Percentiles rank a stretch among this genome's conserved stretches.
phyloP scores from a whole-genome alignment of 2,797 vertebrate genomes.

The Gymnothorax javanicus region DNA sequence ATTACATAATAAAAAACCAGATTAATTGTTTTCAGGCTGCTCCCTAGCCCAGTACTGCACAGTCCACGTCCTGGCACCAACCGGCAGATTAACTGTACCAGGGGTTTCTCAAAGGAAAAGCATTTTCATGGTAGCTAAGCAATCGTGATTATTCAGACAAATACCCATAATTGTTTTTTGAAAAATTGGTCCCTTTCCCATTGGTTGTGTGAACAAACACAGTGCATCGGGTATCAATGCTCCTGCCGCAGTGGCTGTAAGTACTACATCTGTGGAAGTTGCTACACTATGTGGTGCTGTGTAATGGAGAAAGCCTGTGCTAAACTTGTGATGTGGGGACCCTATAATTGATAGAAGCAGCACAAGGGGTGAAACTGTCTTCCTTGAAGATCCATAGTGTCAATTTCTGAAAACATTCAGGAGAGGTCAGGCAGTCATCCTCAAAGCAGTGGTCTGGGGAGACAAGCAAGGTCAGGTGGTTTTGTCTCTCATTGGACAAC shows the following conservation, averaged over 20 bases:
- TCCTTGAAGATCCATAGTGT: not conserved
- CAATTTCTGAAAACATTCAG: not conserved
- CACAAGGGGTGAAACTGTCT: not conserved
- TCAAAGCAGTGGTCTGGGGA: not conserved
- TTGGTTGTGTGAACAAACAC: not conserved
- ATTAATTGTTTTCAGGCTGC: not conserved
- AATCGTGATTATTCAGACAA: not conserved
- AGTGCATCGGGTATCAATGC: not conserved
- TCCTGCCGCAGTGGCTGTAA: not conserved
- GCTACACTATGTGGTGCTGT: not conserved
- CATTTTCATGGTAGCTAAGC: conserved; percentile 11
- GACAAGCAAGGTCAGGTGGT: not conserved
- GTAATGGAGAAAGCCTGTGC: not conserved
- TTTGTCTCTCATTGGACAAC: not conserved
- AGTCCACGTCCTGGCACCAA: not conserved
- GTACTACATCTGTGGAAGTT: not conserved
- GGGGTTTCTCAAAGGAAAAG: not conserved
- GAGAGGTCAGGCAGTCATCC: not conserved
- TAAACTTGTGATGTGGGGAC: not conserved
- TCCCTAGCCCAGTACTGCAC: not conserved
- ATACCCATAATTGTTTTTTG: not conserved
- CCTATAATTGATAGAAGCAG: not conserved
- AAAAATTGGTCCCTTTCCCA: conserved; percentile 1
- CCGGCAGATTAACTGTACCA: not conserved
- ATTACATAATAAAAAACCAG: conserved; percentile 1